phyloP scores from a whole-genome alignment of 2,888 invertebrate species.

The Rhamnusium bicolor region DNA sequence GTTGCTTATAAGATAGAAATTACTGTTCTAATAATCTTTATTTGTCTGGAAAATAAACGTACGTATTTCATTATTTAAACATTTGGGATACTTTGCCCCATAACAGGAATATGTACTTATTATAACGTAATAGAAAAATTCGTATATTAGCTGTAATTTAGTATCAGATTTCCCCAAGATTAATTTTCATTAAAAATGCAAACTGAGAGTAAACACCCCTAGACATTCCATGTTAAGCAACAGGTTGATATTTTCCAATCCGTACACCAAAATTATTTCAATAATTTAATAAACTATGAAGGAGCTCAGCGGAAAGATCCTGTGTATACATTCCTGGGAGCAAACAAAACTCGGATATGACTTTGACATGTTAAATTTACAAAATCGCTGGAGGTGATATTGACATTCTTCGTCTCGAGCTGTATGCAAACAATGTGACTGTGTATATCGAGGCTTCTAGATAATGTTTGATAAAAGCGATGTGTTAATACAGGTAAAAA shows the following conservation, averaged over 20 bases:
- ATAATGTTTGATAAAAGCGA: conserved; percentile 13
- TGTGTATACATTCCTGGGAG: neutral
- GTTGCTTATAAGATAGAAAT: too few species aligned
- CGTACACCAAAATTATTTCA: conserved; percentile 2
- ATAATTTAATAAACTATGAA: conserved; percentile 13
- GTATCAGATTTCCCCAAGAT: neutral
- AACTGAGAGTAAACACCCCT: neutral
- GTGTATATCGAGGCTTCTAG: conserved; percentile 2
- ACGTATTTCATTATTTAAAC: too few species aligned
- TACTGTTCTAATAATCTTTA: too few species aligned
- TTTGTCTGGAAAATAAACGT: too few species aligned
- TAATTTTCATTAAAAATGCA: neutral
- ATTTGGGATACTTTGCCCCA: too few species aligned
- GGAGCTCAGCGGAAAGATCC: neutral
- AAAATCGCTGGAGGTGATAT: conserved; percentile 7
- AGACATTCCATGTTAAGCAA: neutral
- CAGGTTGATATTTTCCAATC: conserved; percentile 1
- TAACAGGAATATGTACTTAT: too few species aligned
- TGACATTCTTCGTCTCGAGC: conserved; percentile 19
- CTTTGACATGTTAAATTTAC: conserved; percentile 24
- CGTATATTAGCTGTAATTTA: neutral
- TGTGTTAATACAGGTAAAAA: conserved; percentile 2
- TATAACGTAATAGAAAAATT: too few species aligned
- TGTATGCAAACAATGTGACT: conserved; percentile 19
- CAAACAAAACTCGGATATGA: conserved; percentile 7